phyloP scores from a whole-genome alignment of 2,113 vertebrate genomes.

The Nymphicus hollandicus region DNA sequence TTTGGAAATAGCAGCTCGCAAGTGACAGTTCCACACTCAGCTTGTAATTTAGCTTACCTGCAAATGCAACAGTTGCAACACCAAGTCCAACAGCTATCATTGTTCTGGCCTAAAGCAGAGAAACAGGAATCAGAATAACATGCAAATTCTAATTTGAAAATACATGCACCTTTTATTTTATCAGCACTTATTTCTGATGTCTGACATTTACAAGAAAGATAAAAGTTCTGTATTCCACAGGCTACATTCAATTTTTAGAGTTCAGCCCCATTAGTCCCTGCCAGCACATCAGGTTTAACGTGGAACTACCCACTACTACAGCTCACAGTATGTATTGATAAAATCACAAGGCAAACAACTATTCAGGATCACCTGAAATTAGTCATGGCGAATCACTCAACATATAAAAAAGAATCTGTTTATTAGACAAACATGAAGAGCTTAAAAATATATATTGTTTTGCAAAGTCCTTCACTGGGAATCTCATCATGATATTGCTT shows the following conservation, averaged over 20 bases:
- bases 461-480: neutral
- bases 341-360: neutral
- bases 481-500: neutral
- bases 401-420: neutral
- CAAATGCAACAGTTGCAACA: conserved; percentile 86
- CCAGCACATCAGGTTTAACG: neutral
- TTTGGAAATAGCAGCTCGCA: neutral
- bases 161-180: neutral
- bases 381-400: neutral
- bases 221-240: neutral
- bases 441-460: neutral
- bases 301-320: neutral
- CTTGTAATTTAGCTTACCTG: conserved; percentile 75
- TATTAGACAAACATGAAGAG: neutral
- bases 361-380: neutral
- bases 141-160: neutral
- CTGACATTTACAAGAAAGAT: neutral
- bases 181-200: neutral
- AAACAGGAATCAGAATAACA: neutral
- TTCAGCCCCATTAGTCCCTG: neutral
- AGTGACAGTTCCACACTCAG: neutral
- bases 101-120: conserved; percentile 76
- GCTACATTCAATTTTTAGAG: neutral
- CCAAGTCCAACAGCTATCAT: conserved; percentile 90
- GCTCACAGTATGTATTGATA: neutral